Percentiles rank a stretch among this genome's conserved stretches.
phyloP scores from a whole-genome alignment of 2,797 vertebrate genomes.

The Hydrocynus forskahlii region DNA sequence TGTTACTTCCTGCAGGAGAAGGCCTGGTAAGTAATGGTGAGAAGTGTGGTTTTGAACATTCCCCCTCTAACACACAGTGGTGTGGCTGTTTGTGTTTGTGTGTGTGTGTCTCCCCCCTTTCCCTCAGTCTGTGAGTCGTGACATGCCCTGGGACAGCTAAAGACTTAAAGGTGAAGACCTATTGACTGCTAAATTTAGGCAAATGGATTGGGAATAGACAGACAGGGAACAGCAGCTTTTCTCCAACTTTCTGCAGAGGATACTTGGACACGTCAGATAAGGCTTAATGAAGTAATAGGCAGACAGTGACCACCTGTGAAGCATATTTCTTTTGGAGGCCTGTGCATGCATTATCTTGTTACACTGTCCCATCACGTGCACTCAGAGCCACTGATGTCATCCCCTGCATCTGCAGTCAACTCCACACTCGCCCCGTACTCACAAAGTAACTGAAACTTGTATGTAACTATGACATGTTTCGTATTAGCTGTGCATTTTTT shows the following conservation, averaged over 20 bases:
- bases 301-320: neutral
- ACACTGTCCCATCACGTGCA: constrained; percentile 2
- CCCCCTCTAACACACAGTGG: constrained; percentile 71
- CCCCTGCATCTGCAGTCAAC: neutral
- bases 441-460: neutral
- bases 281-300: constrained; percentile 6
- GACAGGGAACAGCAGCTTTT: neutral
- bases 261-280: neutral
- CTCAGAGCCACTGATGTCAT: neutral
- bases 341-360: neutral
- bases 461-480: neutral
- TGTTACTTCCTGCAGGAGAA: constrained; percentile 54
- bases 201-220: constrained; percentile 56
- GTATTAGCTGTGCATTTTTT: neutral
- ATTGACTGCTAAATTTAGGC: constrained; percentile 77
- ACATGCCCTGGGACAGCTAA: constrained; percentile 83
- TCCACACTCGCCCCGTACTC: neutral
- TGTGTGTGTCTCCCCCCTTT: constrained; percentile 65
- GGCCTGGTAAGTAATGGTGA: constrained; percentile 57
- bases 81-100: constrained; percentile 63
- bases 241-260: neutral
- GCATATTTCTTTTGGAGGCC: neutral
- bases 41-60: constrained; percentile 41
- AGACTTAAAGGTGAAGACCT: constrained; percentile 71
- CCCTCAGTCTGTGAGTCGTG: constrained; percentile 83